Evolutionary conservation across 2,888 invertebrate species (phyloP).

Genomic region (Harpagoxenus sublaevis): DNA sequence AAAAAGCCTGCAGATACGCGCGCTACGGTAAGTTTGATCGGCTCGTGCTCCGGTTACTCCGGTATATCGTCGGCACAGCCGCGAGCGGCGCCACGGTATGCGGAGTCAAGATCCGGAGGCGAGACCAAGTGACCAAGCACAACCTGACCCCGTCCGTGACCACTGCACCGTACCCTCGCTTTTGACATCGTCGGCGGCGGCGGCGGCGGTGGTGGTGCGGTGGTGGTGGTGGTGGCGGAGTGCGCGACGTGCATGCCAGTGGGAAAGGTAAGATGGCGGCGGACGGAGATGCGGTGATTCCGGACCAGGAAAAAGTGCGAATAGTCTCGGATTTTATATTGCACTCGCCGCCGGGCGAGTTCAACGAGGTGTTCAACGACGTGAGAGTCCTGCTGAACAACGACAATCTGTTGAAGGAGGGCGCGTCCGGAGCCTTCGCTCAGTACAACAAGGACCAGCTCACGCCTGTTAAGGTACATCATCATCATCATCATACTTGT

Average conservation of each 20-base stretch:
- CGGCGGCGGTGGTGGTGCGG: conserved; percentile 87
- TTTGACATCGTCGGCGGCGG: conserved; percentile 80
- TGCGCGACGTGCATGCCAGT: conserved; percentile 79
- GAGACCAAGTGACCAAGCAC: conserved; percentile 59
- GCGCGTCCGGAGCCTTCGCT: conserved; percentile 98
- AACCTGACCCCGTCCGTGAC: conserved; percentile 67
- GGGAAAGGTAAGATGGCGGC: conserved; percentile 92
- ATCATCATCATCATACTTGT: conserved; percentile 17
- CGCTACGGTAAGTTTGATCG: conserved; percentile 48
- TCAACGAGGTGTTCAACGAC: conserved; percentile 99
- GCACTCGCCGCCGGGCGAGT: conserved; percentile 99
- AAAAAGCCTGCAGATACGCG: conserved; percentile 7
- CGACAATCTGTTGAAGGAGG: conserved; percentile 97
- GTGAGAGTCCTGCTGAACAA: conserved; percentile 97
- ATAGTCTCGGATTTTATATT: conserved; percentile 99
- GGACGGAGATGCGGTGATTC: conserved; percentile 94
- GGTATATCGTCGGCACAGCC: conserved; percentile 73
- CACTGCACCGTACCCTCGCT: conserved; percentile 78
- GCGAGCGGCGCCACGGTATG: conserved; percentile 48
- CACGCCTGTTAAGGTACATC: conserved; percentile 93
- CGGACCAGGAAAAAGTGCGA: conserved; percentile 97
- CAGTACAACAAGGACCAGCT: conserved; percentile 99
- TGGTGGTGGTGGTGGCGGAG: conserved; percentile 88
- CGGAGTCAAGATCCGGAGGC: background rate
- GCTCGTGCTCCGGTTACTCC: conserved; percentile 64